A percentile compares a stretch with the other conserved stretches of the same genome.
Conservation (phyloP, 2,113 vertebrate genomes). For the Piaya cayana region DNA sequence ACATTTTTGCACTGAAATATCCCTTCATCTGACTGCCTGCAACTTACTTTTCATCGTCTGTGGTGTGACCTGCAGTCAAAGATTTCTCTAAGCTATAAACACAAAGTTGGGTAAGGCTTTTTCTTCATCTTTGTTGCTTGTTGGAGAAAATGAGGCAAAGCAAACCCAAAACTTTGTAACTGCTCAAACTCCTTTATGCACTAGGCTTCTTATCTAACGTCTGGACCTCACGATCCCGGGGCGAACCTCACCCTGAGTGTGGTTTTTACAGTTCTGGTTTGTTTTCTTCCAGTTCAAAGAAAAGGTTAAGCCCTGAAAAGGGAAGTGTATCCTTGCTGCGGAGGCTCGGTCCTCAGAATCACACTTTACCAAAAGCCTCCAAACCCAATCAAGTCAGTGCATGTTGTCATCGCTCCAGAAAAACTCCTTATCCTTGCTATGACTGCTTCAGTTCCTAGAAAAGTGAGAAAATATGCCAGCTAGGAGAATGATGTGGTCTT, state of each 20-base stretch:
- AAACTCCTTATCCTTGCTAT: not conserved
- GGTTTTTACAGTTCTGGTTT: conserved; percentile 47
- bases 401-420: not conserved
- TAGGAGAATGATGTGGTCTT: not conserved
- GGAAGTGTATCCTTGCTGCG: not conserved
- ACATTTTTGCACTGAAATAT: conserved; percentile 4
- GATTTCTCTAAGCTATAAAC: conserved; percentile 11
- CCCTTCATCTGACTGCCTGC: conserved; percentile 27
- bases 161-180: not conserved
- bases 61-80: not conserved
- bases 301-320: conserved; percentile 35
- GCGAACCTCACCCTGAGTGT: conserved; percentile 27
- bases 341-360: not conserved
- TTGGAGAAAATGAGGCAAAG: conserved; percentile 12
- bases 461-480: not conserved
- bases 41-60: conserved; percentile 48
- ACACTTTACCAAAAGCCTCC: not conserved
- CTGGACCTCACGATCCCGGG: not conserved
- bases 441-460: not conserved
- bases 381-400: not conserved
- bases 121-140: not conserved
- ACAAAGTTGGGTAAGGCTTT: not conserved
- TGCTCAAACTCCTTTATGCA: not conserved
- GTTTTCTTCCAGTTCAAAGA: conserved; percentile 48
- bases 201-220: not conserved